These are phyloP conservation scores for Neoaliturus tenellus DNA, from an alignment of 2,888 invertebrate species.

Conservation along the genomic window DNA sequence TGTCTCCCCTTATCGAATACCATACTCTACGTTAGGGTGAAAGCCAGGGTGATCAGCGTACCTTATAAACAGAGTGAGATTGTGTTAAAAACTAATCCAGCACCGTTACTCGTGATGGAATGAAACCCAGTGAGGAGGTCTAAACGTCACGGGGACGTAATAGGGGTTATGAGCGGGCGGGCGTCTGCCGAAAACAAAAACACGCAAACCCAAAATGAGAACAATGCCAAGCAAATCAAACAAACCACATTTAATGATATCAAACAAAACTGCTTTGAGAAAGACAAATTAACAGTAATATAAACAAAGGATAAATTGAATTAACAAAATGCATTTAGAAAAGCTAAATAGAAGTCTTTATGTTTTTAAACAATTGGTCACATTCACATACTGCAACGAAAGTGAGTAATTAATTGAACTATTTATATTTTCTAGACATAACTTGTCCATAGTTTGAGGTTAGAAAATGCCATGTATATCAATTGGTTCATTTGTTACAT, in stretches of 20 bases:
- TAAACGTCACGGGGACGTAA: constrained; percentile 73
- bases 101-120: constrained; percentile 68
- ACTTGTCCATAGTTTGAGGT: too few species aligned
- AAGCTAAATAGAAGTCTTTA: neutral
- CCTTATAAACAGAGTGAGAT: constrained; percentile 56
- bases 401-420: too few species aligned
- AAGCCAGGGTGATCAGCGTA: constrained; percentile 50
- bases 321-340: neutral
- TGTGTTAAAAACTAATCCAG: constrained; percentile 58
- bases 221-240: constrained; percentile 55
- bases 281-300: constrained; percentile 5
- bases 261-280: neutral
- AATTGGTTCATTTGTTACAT: too few species aligned
- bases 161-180: constrained; percentile 76
- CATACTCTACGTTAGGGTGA: constrained; percentile 30
- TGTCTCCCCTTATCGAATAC: neutral
- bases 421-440: too few species aligned
- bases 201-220: constrained; percentile 56
- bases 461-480: too few species aligned
- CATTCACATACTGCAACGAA: too few species aligned
- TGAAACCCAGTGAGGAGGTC: constrained; percentile 68
- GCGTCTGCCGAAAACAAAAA: constrained; percentile 66
- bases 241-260: constrained; percentile 31
- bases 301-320: constrained; percentile 11
- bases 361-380: too few species aligned